A percentile compares a stretch with the other conserved stretches of the same genome.
These are phyloP conservation scores for Myotis daubentonii DNA, from an alignment of 2,797 vertebrate genomes.

Conservation along the genomic window DNA sequence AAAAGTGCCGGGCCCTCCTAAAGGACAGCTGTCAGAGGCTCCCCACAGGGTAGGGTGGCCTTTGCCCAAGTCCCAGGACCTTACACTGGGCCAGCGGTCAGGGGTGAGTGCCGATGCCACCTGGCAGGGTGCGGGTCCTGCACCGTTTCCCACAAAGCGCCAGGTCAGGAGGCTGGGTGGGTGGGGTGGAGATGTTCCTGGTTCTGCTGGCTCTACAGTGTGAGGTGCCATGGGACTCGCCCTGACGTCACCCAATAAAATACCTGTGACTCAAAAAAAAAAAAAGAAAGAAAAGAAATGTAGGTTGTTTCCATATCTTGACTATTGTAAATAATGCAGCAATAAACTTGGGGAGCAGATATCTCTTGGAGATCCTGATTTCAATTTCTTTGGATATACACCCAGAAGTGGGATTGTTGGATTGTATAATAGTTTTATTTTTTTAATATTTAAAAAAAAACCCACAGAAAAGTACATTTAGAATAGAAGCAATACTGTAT, in stretches of 20 bases:
- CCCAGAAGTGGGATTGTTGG: no score
- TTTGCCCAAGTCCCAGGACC: accelerated
- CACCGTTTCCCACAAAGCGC: not conserved
- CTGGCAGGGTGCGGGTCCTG: accelerated
- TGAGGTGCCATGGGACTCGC: not conserved
- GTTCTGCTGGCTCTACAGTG: not conserved
- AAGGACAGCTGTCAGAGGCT: not conserved
- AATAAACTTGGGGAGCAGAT: no score
- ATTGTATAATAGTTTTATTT: no score
- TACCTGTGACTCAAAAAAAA: not conserved
- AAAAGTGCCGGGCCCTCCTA: not conserved
- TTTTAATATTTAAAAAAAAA: no score
- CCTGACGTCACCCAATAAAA: conserved; percentile 39
- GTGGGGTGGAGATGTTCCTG: accelerated
- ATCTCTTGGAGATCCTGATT: no score
- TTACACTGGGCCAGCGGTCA: accelerated
- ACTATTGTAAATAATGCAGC: no score
- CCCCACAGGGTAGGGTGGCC: not conserved
- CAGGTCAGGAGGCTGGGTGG: accelerated
- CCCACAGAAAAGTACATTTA: no score
- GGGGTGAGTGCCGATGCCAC: accelerated
- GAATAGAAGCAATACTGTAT: no score
- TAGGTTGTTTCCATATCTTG: no score
- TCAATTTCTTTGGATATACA: no score
- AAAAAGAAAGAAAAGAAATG: no score